Evolutionary conservation across 2,797 vertebrate species (phyloP).

Genomic region (Pangasius sanitwongsei): DNA sequence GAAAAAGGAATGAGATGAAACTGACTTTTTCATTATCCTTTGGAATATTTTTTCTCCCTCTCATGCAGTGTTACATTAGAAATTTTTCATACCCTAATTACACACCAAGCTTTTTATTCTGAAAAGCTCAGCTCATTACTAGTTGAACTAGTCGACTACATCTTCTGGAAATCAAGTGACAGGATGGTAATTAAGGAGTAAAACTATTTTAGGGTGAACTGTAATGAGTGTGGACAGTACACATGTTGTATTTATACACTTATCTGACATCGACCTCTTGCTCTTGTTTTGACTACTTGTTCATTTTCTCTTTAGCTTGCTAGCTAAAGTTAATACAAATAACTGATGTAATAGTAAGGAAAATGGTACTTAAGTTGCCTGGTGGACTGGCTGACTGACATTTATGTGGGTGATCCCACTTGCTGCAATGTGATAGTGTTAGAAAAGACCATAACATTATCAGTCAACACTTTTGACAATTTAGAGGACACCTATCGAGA

Average conservation of each 20-base stretch:
- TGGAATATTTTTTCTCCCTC: not conserved
- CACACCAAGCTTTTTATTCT: slow-evolving; percentile 4
- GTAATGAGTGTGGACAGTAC: not conserved
- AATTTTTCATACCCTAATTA: not conserved
- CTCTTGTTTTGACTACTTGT: slow-evolving; percentile 7
- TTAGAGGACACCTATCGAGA: not conserved
- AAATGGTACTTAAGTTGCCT: not conserved
- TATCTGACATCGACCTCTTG: not conserved
- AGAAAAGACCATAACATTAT: not conserved
- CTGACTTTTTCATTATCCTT: not conserved
- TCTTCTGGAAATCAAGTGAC: not conserved
- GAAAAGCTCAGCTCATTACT: slow-evolving; percentile 1
- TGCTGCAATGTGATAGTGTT: not conserved
- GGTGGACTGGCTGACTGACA: not conserved
- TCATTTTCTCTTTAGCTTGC: not conserved
- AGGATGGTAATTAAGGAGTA: not conserved
- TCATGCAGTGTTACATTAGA: not conserved
- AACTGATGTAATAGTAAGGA: not conserved
- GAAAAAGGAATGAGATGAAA: not conserved
- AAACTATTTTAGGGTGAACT: slow-evolving; percentile 12
- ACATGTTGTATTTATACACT: slow-evolving; percentile 21
- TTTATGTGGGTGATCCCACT: not conserved
- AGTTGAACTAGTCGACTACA: slow-evolving; percentile 3
- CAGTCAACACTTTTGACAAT: not conserved
- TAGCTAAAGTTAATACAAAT: not conserved